Evolutionary conservation across 2,888 invertebrate genomes (phyloP).

Genomic region (Dendrolimus pini): DNA sequence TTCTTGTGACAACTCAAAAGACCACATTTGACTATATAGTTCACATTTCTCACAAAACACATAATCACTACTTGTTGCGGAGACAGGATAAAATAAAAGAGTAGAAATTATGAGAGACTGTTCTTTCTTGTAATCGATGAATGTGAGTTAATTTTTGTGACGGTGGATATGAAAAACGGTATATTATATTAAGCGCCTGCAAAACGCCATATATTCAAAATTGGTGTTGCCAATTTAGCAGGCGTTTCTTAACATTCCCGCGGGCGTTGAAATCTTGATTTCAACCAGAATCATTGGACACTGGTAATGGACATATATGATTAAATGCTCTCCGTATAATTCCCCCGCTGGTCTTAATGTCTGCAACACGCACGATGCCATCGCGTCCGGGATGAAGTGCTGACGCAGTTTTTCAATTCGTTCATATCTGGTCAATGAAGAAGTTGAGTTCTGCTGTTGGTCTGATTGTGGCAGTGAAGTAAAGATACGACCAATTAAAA

Average conservation of each 20-base stretch:
- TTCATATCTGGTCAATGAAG: slow-evolving; percentile 6
- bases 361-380: slow-evolving; percentile 16
- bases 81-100: too few relatives aligned
- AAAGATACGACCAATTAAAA: slow-evolving; percentile 13
- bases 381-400: slow-evolving; percentile 12
- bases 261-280: slow-evolving; percentile 7
- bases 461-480: background rate
- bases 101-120: too few relatives aligned
- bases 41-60: too few relatives aligned
- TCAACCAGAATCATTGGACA: slow-evolving; percentile 1
- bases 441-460: background rate
- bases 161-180: too few relatives aligned
- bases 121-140: too few relatives aligned
- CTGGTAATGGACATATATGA: slow-evolving; percentile 8
- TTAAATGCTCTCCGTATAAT: slow-evolving; percentile 7
- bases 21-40: too few relatives aligned
- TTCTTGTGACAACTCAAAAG: too few relatives aligned
- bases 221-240: too few relatives aligned
- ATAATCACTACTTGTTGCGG: too few relatives aligned
- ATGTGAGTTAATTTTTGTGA: too few relatives aligned
- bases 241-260: slow-evolving; percentile 11
- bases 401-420: slow-evolving; percentile 11
- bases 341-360: slow-evolving; percentile 11
- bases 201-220: too few relatives aligned
- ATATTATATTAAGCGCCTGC: too few relatives aligned